A percentile compares a stretch with the other conserved stretches of the same genome.
phyloP scores from a whole-genome alignment of 2,888 invertebrate genomes.

The Torymus texanus region DNA sequence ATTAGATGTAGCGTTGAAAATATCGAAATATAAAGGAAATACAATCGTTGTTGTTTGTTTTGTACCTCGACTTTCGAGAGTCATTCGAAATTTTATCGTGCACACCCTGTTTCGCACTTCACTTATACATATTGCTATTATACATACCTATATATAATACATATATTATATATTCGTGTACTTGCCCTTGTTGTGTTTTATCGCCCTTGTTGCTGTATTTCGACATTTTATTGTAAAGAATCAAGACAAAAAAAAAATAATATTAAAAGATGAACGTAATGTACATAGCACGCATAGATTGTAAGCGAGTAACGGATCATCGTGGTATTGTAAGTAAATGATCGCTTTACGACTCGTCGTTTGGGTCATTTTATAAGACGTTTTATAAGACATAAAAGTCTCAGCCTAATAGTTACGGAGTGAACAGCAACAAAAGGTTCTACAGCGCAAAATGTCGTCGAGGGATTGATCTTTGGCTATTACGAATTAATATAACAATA shows the following conservation, averaged over 20 bases:
- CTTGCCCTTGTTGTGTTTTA: constrained; percentile 73
- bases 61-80: constrained; percentile 62
- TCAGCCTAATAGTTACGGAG: constrained; percentile 47
- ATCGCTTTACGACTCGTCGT: constrained; percentile 48
- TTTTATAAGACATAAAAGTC: constrained; percentile 46
- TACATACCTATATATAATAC: constrained; percentile 37
- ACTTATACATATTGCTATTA: constrained; percentile 46
- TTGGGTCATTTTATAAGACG: constrained; percentile 50
- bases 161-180: constrained; percentile 58
- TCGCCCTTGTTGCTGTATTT: constrained; percentile 64
- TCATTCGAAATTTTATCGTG: constrained; percentile 70
- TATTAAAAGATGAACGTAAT: constrained; percentile 36
- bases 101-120: constrained; percentile 56
- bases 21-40: constrained; percentile 58
- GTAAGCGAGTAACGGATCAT: constrained; percentile 48
- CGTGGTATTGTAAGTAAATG: constrained; percentile 46
- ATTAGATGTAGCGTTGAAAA: constrained; percentile 45
- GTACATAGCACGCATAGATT: constrained; percentile 51
- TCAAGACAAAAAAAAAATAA: constrained; percentile 13
- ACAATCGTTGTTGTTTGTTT: constrained; percentile 70
- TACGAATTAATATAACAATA: constrained; percentile 28
- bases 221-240: constrained; percentile 71
- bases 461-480: constrained; percentile 13
- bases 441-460: constrained; percentile 22
- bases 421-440: constrained; percentile 18